Evolutionary conservation across 2,888 invertebrate species (phyloP).

Genomic region (Microchrysa polita): DNA sequence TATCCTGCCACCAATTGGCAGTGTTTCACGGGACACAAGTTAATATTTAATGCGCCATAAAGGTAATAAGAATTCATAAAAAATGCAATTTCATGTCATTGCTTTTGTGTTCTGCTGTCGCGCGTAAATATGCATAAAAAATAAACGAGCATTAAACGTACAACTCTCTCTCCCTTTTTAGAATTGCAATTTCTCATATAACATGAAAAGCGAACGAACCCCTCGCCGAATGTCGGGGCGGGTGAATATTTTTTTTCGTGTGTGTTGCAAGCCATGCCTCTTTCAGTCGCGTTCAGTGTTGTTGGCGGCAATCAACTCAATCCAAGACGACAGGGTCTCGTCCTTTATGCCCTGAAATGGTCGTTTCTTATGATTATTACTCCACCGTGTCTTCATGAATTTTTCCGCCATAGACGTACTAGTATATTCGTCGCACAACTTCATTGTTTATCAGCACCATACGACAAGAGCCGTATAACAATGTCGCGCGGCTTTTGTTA

Average conservation of each 20-base stretch:
- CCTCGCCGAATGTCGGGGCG: neutral
- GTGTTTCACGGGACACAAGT: conserved; percentile 58
- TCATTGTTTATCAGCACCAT: conserved; percentile 14
- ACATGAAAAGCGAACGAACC: conserved; percentile 7
- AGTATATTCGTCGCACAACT: conserved; percentile 17
- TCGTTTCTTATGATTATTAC: conserved; percentile 39
- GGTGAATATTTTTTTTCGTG: conserved; percentile 30
- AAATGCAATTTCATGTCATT: conserved; percentile 53
- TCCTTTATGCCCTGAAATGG: conserved; percentile 34
- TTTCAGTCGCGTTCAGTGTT: conserved; percentile 5
- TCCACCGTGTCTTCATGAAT: conserved; percentile 28
- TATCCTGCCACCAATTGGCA: conserved; percentile 47
- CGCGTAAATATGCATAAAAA: conserved; percentile 38
- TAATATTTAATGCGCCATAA: conserved; percentile 65
- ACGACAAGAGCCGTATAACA: neutral
- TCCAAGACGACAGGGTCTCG: conserved; percentile 7
- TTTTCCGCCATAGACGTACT: conserved; percentile 1
- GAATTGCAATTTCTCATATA: conserved; percentile 12
- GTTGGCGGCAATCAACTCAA: conserved; percentile 1
- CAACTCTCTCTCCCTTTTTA: conserved; percentile 8
- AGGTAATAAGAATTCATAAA: conserved; percentile 56
- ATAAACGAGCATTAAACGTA: conserved; percentile 33
- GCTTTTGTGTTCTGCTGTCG: conserved; percentile 44
- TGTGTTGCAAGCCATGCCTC: conserved; percentile 24
- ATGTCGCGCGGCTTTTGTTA: neutral